Percentiles rank a stretch among this genome's conserved stretches.
These are phyloP conservation scores for Zapus hudsonius DNA, from an alignment of 2,113 vertebrate species.

Conservation along the genomic window DNA sequence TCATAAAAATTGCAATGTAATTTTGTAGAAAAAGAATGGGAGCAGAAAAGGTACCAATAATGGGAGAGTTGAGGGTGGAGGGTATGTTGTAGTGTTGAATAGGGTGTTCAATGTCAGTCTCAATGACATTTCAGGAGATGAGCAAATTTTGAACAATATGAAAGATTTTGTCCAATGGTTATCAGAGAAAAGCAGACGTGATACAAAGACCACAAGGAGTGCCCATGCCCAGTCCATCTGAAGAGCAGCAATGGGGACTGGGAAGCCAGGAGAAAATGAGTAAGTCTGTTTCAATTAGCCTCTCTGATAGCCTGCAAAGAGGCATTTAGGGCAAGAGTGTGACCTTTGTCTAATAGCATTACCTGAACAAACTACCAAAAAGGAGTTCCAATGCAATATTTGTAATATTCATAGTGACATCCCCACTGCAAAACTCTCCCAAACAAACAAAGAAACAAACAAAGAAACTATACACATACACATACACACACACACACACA, in stretches of 20 bases:
- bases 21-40: neutral
- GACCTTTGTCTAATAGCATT: neutral
- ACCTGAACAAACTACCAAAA: neutral
- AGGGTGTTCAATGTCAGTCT: neutral
- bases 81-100: neutral
- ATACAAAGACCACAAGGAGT: neutral
- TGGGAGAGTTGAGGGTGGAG: neutral
- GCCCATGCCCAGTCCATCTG: neutral
- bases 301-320: neutral
- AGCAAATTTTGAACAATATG: neutral
- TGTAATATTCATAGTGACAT: neutral
- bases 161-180: neutral
- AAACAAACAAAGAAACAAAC: neutral
- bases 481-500: too few relatives aligned
- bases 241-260: neutral
- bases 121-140: neutral
- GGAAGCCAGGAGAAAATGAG: neutral
- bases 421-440: neutral
- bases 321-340: neutral
- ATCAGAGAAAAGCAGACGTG: neutral
- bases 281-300: neutral
- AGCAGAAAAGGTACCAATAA: neutral
- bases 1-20: neutral
- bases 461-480: neutral
- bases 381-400: neutral